These are phyloP conservation scores for Piliocolobus tephrosceles DNA, from an alignment of 2,113 vertebrate species.

Conservation along the genomic window DNA sequence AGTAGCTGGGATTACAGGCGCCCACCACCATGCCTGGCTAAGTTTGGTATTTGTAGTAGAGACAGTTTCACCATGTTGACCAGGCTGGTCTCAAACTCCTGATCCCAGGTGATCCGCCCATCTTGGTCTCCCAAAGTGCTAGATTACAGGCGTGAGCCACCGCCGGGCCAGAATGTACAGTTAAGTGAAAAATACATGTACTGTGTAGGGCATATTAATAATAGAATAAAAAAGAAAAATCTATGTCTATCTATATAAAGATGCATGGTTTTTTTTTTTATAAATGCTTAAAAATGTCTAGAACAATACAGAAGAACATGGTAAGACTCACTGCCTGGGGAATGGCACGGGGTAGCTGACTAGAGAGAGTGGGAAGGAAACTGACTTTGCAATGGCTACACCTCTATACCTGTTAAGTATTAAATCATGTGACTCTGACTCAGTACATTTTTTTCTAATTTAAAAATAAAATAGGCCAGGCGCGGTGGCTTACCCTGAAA, in stretches of 20 bases:
- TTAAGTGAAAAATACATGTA: background rate
- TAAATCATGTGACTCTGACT: background rate
- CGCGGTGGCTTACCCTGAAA: too few species aligned
- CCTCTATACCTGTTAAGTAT: background rate
- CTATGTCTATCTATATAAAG: background rate
- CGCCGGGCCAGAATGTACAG: fast-evolving
- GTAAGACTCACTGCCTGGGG: background rate
- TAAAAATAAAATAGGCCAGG: too few species aligned
- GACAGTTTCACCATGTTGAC: too few species aligned
- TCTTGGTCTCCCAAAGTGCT: too few species aligned
- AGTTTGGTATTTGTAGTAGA: too few species aligned
- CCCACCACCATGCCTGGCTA: too few species aligned
- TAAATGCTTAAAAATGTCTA: background rate
- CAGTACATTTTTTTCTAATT: background rate
- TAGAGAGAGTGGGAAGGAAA: fast-evolving
- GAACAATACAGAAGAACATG: fast-evolving
- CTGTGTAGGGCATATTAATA: background rate
- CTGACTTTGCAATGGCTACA: background rate
- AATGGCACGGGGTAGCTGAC: fast-evolving
- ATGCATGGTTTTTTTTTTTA: background rate
- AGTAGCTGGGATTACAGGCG: too few species aligned
- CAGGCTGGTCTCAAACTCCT: too few species aligned
- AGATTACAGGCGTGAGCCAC: too few species aligned
- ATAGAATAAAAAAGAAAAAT: background rate
- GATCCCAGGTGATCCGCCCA: too few species aligned